Percentiles rank a stretch among this genome's conserved stretches.
Evolutionary conservation across 2,888 invertebrate species (phyloP).

Genomic region (Lasioglossum vierecki): DNA sequence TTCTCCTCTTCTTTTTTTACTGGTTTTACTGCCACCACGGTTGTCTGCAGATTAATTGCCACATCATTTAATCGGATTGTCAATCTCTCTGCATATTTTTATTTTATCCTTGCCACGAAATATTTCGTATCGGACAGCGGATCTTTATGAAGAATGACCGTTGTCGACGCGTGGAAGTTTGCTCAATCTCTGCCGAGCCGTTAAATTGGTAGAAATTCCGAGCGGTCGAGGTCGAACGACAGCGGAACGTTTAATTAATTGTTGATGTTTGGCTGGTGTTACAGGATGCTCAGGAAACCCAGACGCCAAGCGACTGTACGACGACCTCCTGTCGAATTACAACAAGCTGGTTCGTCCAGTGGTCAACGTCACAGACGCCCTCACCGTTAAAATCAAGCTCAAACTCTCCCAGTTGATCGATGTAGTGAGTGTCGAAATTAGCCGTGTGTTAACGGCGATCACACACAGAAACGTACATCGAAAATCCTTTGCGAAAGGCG

Average conservation of each 20-base stretch:
- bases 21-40: no score
- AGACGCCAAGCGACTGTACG: slow-evolving; percentile 94
- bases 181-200: neutral
- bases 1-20: no score
- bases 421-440: slow-evolving; percentile 88
- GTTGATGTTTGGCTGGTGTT: slow-evolving; percentile 65
- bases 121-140: no score
- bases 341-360: slow-evolving; percentile 95
- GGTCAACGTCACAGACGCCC: slow-evolving; percentile 92
- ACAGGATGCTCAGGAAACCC: slow-evolving; percentile 94
- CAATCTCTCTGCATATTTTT: no score
- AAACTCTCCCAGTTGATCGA: slow-evolving; percentile 95
- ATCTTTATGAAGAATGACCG: no score
- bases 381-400: slow-evolving; percentile 94
- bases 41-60: no score
- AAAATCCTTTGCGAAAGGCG: neutral
- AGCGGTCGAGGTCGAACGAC: neutral
- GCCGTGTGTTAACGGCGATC: neutral
- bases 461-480: neutral
- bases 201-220: neutral
- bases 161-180: neutral
- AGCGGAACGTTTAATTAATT: neutral
- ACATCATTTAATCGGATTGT: no score
- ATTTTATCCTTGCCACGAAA: no score
- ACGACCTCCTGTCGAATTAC: slow-evolving; percentile 94